Evolutionary conservation across 2,888 invertebrate genomes (phyloP).

Genomic region (Podabrus alpinus): DNA sequence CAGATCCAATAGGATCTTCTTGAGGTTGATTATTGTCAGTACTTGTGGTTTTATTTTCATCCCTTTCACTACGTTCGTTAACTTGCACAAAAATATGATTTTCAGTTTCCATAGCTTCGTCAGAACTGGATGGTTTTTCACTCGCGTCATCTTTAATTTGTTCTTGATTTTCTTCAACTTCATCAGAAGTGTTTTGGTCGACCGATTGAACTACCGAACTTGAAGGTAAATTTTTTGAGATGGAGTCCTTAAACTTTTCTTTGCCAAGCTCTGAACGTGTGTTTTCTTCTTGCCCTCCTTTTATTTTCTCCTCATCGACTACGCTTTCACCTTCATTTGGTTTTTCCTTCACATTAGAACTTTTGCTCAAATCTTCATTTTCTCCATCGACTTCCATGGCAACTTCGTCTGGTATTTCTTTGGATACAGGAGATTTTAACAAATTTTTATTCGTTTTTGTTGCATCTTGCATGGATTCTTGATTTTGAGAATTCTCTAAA

Average conservation of each 20-base stretch:
- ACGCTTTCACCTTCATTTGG: slow-evolving; percentile 27
- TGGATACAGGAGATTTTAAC: not conserved
- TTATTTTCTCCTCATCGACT: not conserved
- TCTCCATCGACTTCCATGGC: slow-evolving; percentile 41
- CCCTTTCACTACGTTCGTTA: slow-evolving; percentile 31
- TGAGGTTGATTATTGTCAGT: not conserved
- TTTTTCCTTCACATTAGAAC: not conserved
- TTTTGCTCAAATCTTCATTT: slow-evolving; percentile 20
- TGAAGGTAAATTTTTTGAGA: not conserved
- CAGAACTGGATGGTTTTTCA: slow-evolving; percentile 19
- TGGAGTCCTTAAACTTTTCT: not conserved
- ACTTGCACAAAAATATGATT: slow-evolving; percentile 37
- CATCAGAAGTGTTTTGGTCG: not conserved
- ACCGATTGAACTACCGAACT: not conserved
- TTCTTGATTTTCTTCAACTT: not conserved
- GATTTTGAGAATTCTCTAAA: not conserved
- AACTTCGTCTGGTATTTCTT: slow-evolving; percentile 12
- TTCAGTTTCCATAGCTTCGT: slow-evolving; percentile 6
- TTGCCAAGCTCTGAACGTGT: not conserved
- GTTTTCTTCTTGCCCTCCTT: not conserved
- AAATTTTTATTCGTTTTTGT: not conserved
- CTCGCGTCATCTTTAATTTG: slow-evolving; percentile 32
- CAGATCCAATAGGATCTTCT: slow-evolving; percentile 35
- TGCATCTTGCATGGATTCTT: not conserved
- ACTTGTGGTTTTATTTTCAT: slow-evolving; percentile 18